These are phyloP conservation scores for Parthenolecanium corni DNA, from an alignment of 2,888 invertebrate species.

Conservation along the genomic window DNA sequence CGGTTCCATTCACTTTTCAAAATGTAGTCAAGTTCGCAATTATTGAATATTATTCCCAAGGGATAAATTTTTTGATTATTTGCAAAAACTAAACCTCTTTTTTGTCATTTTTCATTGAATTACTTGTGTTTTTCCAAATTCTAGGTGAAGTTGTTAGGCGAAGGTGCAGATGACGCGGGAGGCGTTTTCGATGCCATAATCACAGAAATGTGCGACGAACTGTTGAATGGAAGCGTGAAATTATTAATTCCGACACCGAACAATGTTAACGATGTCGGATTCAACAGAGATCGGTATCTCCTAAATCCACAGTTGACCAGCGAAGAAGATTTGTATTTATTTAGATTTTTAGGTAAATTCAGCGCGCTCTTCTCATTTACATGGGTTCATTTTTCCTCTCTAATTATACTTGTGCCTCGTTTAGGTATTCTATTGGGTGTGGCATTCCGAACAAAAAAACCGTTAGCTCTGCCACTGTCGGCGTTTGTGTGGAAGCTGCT, in stretches of 20 bases:
- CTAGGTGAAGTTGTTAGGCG: conserved; percentile 50
- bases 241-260: conserved; percentile 52
- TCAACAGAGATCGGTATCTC: conserved; percentile 49
- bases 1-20: too few species aligned
- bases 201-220: conserved; percentile 54
- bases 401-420: conserved; percentile 31
- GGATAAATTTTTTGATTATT: too few species aligned
- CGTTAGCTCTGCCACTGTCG: conserved; percentile 50
- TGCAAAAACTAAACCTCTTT: too few species aligned
- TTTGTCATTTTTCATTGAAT: too few species aligned
- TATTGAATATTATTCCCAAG: too few species aligned
- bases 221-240: conserved; percentile 47
- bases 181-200: conserved; percentile 59
- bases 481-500: conserved; percentile 52
- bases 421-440: conserved; percentile 50
- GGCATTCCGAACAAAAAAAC: conserved; percentile 54
- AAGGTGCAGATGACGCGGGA: conserved; percentile 57
- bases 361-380: too few species aligned
- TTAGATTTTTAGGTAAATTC: conserved; percentile 48
- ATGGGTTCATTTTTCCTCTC: too few species aligned
- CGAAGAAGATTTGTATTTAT: conserved; percentile 46
- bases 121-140: conserved; percentile 4
- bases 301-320: conserved; percentile 48
- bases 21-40: not conserved
- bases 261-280: conserved; percentile 49